A percentile compares a stretch with the other conserved stretches of the same genome.
phyloP scores from a whole-genome alignment of 2,113 vertebrate genomes.

The Plecturocebus donacophilus region DNA sequence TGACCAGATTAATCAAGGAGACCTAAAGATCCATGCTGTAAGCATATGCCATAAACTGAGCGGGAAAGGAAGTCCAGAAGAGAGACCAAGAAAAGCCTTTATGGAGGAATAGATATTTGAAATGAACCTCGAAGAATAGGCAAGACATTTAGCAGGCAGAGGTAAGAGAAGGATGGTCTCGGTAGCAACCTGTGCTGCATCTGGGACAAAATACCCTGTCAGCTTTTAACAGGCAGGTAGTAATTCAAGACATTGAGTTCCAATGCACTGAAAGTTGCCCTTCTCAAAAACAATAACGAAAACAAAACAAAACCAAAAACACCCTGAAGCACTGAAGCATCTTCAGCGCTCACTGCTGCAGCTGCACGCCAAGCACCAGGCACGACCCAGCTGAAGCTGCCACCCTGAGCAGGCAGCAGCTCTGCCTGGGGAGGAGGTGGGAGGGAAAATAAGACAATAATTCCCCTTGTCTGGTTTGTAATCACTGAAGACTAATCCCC shows the following conservation, averaged over 20 bases:
- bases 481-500: neutral
- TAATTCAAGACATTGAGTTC: neutral
- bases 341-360: neutral
- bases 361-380: neutral
- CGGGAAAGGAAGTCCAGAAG: neutral
- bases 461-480: neutral
- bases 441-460: neutral
- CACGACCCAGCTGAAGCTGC: fast-evolving
- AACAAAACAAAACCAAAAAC: neutral
- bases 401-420: neutral
- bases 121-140: neutral
- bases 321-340: too few relatives aligned
- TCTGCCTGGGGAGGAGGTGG: neutral
- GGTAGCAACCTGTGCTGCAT: neutral
- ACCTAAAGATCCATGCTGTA: neutral
- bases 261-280: neutral
- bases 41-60: neutral
- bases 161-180: neutral
- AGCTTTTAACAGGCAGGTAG: neutral
- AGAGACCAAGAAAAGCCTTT: neutral
- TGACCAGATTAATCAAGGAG: neutral
- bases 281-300: neutral
- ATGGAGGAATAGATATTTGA: neutral
- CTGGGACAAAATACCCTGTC: neutral
- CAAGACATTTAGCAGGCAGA: neutral